Base-by-base conservation (phyloP, 1,140 invertebrate genomes). In the Steinernema khuongi region DNA sequence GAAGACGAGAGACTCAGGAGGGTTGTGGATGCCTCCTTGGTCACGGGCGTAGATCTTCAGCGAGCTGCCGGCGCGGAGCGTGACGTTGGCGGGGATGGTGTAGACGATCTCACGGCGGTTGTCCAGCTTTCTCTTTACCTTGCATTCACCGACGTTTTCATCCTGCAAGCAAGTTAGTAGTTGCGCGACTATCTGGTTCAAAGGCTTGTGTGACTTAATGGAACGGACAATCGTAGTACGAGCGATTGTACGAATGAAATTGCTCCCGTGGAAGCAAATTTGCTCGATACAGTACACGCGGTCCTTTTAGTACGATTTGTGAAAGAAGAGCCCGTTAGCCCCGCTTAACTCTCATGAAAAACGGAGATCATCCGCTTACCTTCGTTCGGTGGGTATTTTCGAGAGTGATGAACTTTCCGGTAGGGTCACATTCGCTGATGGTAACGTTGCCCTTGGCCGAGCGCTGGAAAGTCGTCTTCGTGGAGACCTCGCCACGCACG, bases 381-480 rank as follows among this genome's bases (percentile, higher is more conserved):
- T 85, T 85, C 68, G 80, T 80, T 68, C 80, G 70, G 71, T 85
- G 83, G 29, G 83, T 83, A 68, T 88, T 89, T 79, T 89, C 88
- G n/a, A 89, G 68, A 0, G 83, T 81, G 68, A 89, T 87, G 73
- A 82, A 88, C 76, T 88, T 87, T 67, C 88, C 88, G 77, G 87
- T 87, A 1, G 87, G 86, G 67, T 86, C 83, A 68, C 86, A 87
- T 76, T 88, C 88, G 66, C 82, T 75, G 75, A 89, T 88, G 22
- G 86, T 85, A 19, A 88, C 82, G 31, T 85, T 85, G 31, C 83
- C 83, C 71, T 79, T 76, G 36, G 74, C 73, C 22, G 73, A 72
- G 30, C 80, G 68, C 77, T 88, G 88, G 83, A 87, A 88, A 28
- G 88, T 88, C 0, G 88, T 88, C 74, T 87, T 89, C 29, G 88